phyloP scores from a whole-genome alignment of 1,140 invertebrate genomes.

The Dysdera silvatica region DNA sequence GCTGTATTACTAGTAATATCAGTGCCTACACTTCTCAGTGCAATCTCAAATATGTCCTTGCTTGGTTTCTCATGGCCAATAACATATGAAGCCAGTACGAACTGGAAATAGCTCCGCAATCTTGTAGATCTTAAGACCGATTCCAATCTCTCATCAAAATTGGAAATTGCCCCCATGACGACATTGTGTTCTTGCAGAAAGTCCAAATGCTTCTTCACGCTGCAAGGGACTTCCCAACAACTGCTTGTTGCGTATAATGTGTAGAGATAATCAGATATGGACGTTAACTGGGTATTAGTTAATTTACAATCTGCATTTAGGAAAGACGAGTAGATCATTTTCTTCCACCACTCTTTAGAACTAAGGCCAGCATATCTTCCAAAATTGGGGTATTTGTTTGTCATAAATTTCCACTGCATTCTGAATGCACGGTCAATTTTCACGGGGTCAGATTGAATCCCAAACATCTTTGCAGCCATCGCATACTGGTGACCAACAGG shows the following conservation, averaged over 20 bases:
- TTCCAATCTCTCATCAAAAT: constrained; percentile 73
- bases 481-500: constrained; percentile 66
- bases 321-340: constrained; percentile 58
- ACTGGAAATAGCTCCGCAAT: constrained; percentile 63
- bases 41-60: constrained; percentile 61
- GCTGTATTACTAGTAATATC: constrained; percentile 51
- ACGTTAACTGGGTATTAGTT: constrained; percentile 44
- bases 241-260: constrained; percentile 54
- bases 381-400: constrained; percentile 66
- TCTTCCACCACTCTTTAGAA: constrained; percentile 74
- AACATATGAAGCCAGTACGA: constrained; percentile 67
- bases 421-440: constrained; percentile 58
- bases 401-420: constrained; percentile 54
- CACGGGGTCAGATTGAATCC: constrained; percentile 51
- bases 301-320: constrained; percentile 37
- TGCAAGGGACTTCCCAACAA: constrained; percentile 62
- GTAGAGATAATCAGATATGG: constrained; percentile 56
- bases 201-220: constrained; percentile 55
- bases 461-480: constrained; percentile 57
- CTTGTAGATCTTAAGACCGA: constrained; percentile 56
- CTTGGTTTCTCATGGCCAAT: constrained; percentile 66
- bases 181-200: constrained; percentile 43
- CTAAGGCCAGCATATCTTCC: constrained; percentile 57
- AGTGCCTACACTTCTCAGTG: constrained; percentile 45
- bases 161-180: constrained; percentile 66